A percentile compares a stretch with the other conserved stretches of the same genome.
Conservation (phyloP, 2,113 vertebrate species). For the Beaufortia kweichowensis region DNA sequence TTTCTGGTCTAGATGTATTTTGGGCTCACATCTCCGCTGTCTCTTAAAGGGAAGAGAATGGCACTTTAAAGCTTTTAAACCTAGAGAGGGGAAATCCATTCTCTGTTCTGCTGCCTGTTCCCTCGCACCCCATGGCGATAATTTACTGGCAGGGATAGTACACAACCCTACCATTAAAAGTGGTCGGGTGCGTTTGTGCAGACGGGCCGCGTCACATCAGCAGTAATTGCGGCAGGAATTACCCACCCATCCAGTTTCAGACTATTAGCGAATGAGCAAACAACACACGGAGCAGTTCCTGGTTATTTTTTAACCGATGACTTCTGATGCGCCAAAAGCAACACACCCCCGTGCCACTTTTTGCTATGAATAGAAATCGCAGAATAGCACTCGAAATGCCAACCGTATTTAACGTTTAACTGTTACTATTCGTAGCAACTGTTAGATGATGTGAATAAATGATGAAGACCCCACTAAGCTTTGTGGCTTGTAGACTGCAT, state of each 20-base stretch:
- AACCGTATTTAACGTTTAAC: background rate
- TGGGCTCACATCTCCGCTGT: slow-evolving; percentile 37
- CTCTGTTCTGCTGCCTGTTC: slow-evolving; percentile 58
- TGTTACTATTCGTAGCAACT: background rate
- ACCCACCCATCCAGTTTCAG: slow-evolving; percentile 23
- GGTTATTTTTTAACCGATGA: slow-evolving; percentile 11
- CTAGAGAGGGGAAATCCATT: slow-evolving; percentile 55
- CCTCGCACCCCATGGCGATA: slow-evolving; percentile 56
- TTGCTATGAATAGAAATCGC: slow-evolving; percentile 15
- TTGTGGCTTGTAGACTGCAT: too few species aligned
- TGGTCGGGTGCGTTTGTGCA: background rate
- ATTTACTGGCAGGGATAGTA: slow-evolving; percentile 66
- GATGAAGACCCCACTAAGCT: too few species aligned
- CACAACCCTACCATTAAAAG: slow-evolving; percentile 58
- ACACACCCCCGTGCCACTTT: background rate
- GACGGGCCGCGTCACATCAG: background rate
- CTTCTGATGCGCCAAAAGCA: slow-evolving; percentile 3
- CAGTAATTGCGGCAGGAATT: slow-evolving; percentile 22
- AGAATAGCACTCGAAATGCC: background rate
- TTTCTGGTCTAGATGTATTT: slow-evolving; percentile 28
- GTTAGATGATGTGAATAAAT: background rate
- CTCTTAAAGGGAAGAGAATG: slow-evolving; percentile 47
- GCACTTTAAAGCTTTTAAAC: slow-evolving; percentile 50
- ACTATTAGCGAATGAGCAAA: slow-evolving; percentile 18
- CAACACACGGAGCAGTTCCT: background rate